Evolutionary conservation across 2,888 invertebrate species (phyloP).

Genomic region (Xylophagus ater): DNA sequence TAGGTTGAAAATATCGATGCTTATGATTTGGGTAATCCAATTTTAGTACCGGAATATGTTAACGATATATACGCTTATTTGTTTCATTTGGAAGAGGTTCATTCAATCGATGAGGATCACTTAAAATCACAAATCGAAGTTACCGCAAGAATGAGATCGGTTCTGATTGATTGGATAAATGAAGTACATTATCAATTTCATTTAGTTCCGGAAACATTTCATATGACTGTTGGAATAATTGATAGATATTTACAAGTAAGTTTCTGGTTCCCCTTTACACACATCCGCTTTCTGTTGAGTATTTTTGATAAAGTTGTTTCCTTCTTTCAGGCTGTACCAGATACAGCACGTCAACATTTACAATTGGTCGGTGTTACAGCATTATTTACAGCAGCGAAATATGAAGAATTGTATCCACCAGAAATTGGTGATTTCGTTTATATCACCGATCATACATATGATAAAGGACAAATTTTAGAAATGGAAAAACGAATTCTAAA

Average conservation of each 20-base stretch:
- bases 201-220: slow-evolving; percentile 77
- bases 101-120: slow-evolving; percentile 52
- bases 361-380: slow-evolving; percentile 85
- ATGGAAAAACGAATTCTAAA: slow-evolving; percentile 74
- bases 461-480: slow-evolving; percentile 60
- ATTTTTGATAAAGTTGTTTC: not conserved
- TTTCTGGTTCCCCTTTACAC: not conserved
- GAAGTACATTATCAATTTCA: slow-evolving; percentile 84
- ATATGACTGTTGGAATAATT: slow-evolving; percentile 74
- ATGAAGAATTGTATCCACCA: slow-evolving; percentile 87
- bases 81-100: slow-evolving; percentile 57
- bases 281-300: not conserved
- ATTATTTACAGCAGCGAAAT: slow-evolving; percentile 85
- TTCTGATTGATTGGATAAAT: slow-evolving; percentile 88
- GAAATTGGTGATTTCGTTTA: slow-evolving; percentile 81
- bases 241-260: slow-evolving; percentile 64
- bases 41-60: slow-evolving; percentile 72
- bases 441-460: slow-evolving; percentile 81
- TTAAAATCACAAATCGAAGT: slow-evolving; percentile 53
- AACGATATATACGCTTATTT: slow-evolving; percentile 84
- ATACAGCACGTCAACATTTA: slow-evolving; percentile 56
- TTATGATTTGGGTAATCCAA: slow-evolving; percentile 60
- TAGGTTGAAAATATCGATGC: slow-evolving; percentile 62
- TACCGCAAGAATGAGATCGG: slow-evolving; percentile 75
- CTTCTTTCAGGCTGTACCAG: slow-evolving; percentile 44